Conservation (phyloP, 2,888 invertebrate species). For the Galeruca laticollis region DNA sequence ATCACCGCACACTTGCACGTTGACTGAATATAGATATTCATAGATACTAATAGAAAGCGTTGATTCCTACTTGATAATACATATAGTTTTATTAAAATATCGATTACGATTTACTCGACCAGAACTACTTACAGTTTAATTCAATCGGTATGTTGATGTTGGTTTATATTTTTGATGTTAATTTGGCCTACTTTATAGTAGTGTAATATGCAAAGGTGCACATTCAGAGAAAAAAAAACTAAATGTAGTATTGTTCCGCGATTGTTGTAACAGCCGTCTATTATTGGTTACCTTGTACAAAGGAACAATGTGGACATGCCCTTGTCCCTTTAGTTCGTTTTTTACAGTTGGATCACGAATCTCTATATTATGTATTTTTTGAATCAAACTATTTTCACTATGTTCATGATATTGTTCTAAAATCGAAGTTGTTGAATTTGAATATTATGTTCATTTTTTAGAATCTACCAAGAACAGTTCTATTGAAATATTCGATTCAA, state of each 20-base stretch:
- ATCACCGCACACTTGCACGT: background rate
- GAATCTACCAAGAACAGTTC: no score
- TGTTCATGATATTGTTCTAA: no score
- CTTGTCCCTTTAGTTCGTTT: background rate
- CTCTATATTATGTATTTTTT: no score
- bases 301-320: background rate
- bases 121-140: background rate
- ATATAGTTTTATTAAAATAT: background rate
- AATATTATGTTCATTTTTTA: no score
- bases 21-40: background rate
- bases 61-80: slow-evolving; percentile 2
- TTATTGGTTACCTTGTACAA: background rate
- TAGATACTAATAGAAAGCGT: background rate
- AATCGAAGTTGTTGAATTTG: no score
- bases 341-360: background rate
- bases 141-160: background rate
- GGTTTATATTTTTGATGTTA: background rate
- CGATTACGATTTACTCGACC: slow-evolving; percentile 5
- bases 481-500: no score
- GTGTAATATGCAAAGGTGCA: slow-evolving; percentile 2
- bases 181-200: slow-evolving; percentile 1
- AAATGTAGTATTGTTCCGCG: background rate
- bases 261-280: background rate
- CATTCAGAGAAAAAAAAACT: background rate
- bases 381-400: background rate